These are phyloP conservation scores for Tachina grossa DNA, from an alignment of 2,888 invertebrate genomes.

Conservation along the genomic window DNA sequence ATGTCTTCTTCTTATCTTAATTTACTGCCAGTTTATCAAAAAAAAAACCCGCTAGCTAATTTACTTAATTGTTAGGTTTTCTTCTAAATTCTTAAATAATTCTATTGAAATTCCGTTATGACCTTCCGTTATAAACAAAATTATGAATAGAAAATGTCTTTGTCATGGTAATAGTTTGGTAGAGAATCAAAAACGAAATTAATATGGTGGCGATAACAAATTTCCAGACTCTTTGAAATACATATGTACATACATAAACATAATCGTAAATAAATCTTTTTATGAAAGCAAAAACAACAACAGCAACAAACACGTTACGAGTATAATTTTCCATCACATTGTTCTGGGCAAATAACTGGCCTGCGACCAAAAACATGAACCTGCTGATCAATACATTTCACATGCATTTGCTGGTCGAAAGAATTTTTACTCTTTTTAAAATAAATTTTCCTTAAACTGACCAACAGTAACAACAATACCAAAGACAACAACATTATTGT, in stretches of 20 bases:
- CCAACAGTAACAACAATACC: conserved; percentile 46
- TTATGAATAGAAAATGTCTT: no score
- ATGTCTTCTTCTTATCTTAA: no score
- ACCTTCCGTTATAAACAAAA: no score
- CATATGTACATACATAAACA: no score
- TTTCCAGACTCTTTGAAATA: conserved; percentile 5
- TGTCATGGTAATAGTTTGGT: not conserved
- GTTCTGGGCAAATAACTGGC: conserved; percentile 16
- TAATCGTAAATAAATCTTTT: conserved; percentile 13
- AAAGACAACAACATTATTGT: conserved; percentile 13
- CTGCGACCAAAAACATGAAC: conserved; percentile 24
- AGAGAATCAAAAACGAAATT: not conserved
- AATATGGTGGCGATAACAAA: conserved; percentile 15
- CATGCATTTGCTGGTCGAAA: conserved; percentile 4
- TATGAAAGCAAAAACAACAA: not conserved
- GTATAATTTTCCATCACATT: conserved; percentile 2
- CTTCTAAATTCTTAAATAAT: no score
- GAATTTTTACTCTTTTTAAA: conserved; percentile 11
- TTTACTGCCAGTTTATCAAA: no score
- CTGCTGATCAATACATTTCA: conserved; percentile 25
- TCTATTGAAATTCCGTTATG: no score
- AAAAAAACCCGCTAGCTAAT: no score
- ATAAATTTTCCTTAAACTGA: conserved; percentile 29
- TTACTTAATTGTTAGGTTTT: no score
- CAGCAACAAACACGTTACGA: not conserved